These are phyloP conservation scores for Indicator maculatus DNA, from an alignment of 2,113 vertebrate genomes.

Conservation along the genomic window DNA sequence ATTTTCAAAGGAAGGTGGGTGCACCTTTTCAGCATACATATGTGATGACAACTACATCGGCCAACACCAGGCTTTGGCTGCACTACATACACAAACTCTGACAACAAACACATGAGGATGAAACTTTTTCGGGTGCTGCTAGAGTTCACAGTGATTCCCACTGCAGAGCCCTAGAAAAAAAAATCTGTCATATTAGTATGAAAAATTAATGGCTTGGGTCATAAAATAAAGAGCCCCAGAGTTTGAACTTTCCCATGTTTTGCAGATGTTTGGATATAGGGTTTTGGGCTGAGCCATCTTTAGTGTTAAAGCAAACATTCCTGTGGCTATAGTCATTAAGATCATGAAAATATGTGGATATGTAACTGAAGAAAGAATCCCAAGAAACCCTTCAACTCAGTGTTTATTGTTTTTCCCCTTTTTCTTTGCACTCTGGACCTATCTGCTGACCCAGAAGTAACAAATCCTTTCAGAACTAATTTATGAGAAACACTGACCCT, in stretches of 20 bases:
- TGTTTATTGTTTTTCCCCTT: slow-evolving; percentile 71
- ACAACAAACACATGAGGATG: not conserved
- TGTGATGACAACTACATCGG: not conserved
- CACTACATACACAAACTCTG: not conserved
- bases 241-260: slow-evolving; percentile 67
- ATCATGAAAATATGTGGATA: slow-evolving; percentile 62
- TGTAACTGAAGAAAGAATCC: slow-evolving; percentile 60
- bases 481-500: slow-evolving; percentile 59
- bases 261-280: slow-evolving; percentile 59
- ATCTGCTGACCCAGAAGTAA: slow-evolving; percentile 76
- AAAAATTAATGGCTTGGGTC: slow-evolving; percentile 50
- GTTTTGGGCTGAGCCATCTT: slow-evolving; percentile 59
- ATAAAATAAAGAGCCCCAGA: slow-evolving; percentile 32
- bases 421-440: slow-evolving; percentile 70
- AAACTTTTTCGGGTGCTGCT: slow-evolving; percentile 16
- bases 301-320: slow-evolving; percentile 72
- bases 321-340: slow-evolving; percentile 69
- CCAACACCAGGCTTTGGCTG: slow-evolving; percentile 17
- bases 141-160: slow-evolving; percentile 22
- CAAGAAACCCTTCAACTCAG: slow-evolving; percentile 47
- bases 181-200: slow-evolving; percentile 43
- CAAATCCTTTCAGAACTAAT: slow-evolving; percentile 61
- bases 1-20: not conserved
- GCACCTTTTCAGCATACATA: not conserved
- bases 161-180: slow-evolving; percentile 26